A percentile compares a stretch with the other conserved stretches of the same genome.
Conservation (phyloP, 2,888 invertebrate genomes). For the Synergus itoensis region DNA sequence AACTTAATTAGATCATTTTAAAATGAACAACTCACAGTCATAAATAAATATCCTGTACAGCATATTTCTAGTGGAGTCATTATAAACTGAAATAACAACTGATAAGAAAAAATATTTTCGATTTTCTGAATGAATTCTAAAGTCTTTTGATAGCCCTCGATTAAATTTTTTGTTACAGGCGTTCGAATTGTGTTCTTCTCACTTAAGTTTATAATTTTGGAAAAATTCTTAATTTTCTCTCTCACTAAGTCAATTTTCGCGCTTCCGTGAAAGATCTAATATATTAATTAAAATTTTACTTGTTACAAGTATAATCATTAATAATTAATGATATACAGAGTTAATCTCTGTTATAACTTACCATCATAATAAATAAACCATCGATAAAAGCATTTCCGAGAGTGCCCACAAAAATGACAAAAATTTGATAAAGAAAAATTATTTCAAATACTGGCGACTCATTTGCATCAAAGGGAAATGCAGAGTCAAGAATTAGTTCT, state of each 20-base stretch:
- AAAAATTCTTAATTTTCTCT: background rate
- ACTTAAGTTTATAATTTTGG: background rate
- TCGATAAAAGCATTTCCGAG: background rate
- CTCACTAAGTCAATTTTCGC: background rate
- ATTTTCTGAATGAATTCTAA: background rate
- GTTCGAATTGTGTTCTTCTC: background rate
- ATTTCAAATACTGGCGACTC: background rate
- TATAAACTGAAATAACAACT: background rate
- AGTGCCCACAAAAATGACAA: background rate
- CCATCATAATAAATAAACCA: background rate
- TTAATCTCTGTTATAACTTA: background rate
- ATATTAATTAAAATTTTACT: background rate
- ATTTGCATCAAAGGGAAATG: background rate
- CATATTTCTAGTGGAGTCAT: background rate
- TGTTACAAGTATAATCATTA: no score
- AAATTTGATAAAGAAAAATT: background rate
- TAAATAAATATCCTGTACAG: background rate
- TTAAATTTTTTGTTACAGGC: background rate
- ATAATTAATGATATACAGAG: no score
- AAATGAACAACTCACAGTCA: background rate
- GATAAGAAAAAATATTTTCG: background rate
- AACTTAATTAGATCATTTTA: no score
- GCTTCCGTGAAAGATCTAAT: background rate
- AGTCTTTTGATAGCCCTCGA: background rate
- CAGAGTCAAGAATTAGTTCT: background rate